Percentiles rank a stretch among this genome's conserved stretches.
phyloP scores from a whole-genome alignment of 2,797 vertebrate species.

The Botia almorhae region DNA sequence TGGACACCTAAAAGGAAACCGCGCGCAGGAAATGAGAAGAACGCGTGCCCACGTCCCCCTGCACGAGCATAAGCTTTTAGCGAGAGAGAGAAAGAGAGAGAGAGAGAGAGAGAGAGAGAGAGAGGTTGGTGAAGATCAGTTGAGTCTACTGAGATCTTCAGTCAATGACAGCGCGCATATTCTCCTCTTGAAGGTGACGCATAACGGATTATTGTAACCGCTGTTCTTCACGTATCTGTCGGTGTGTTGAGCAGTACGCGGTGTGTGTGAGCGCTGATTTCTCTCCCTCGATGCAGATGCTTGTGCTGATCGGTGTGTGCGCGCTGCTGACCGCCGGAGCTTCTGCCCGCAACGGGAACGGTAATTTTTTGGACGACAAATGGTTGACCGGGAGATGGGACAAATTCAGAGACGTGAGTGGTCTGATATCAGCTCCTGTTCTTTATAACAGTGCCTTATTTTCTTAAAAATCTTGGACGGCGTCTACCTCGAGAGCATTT shows the following conservation, averaged over 20 bases:
- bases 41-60: slow-evolving; percentile 12
- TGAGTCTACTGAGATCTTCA: slow-evolving; percentile 71
- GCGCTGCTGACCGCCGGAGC: slow-evolving; percentile 80
- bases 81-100: slow-evolving; percentile 30
- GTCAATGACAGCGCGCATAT: slow-evolving; percentile 69
- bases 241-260: slow-evolving; percentile 13
- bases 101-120: slow-evolving; percentile 44
- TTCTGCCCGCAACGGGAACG: slow-evolving; percentile 83
- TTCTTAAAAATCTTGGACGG: not conserved
- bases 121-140: slow-evolving; percentile 62
- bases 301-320: slow-evolving; percentile 83
- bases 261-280: slow-evolving; percentile 3
- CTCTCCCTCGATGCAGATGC: slow-evolving; percentile 75
- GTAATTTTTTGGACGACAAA: slow-evolving; percentile 96
- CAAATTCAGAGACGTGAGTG: slow-evolving; percentile 96
- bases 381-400: slow-evolving; percentile 95
- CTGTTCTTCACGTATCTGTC: not conserved
- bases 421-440: slow-evolving; percentile 1
- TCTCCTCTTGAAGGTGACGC: slow-evolving; percentile 61
- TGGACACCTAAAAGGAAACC: not conserved
- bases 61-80: slow-evolving; percentile 39
- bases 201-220: slow-evolving; percentile 11
- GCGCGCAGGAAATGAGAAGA: slow-evolving; percentile 3
- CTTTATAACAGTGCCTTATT: not conserved
- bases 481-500: slow-evolving; percentile 4